Evolutionary conservation across 2,888 invertebrate species (phyloP), one percentile per base, ranked within the genome.

Genomic region (Labia minor): DNA sequence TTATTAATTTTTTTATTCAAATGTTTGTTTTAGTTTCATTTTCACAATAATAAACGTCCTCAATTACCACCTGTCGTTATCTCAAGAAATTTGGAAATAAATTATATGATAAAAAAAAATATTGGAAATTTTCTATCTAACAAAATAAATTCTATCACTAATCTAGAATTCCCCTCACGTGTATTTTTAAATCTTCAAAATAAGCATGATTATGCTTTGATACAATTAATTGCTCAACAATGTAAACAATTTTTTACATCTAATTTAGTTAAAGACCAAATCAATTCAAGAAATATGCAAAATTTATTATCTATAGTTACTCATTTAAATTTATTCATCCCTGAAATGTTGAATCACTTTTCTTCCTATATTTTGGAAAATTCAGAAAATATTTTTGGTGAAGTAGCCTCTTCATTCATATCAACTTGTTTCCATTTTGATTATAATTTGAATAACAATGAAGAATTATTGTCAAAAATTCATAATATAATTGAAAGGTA

Each of bases 381-480:
- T 69, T 75, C 76, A 64, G 73, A 77, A 1, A 75, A 78, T 71
- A 69, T 84, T 1, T 74, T 80, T 1, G 83, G 81, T 1, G 81
- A 82, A 69, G 82, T 81, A 61, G 78, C 78, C 1, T 81, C 80
- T 71, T 81, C 80, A 71, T 72, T 82, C 0, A 72, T 83, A 14
- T 78, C 75, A 64, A 77, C 81, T 67, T 79, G 80, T 68, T 84
- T 80, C 71, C 75, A 76, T 71, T 73, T 83, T 11, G 82, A 82
- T 21, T 82, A 82, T 72, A 74, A 75, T 16, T 82, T 83, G 0
- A 72, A 77, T 63, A 75, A 78, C 8, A 63, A 65, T 3, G 73
- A 76, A 1, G 73, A 76, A 37, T 77, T 79, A 19, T 76, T 81
- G 63, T 71, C 77, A 18, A 73, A 73, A 67, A 76, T 78, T 6